Conservation (phyloP, 2,113 vertebrate genomes). For the Sapajus apella region DNA sequence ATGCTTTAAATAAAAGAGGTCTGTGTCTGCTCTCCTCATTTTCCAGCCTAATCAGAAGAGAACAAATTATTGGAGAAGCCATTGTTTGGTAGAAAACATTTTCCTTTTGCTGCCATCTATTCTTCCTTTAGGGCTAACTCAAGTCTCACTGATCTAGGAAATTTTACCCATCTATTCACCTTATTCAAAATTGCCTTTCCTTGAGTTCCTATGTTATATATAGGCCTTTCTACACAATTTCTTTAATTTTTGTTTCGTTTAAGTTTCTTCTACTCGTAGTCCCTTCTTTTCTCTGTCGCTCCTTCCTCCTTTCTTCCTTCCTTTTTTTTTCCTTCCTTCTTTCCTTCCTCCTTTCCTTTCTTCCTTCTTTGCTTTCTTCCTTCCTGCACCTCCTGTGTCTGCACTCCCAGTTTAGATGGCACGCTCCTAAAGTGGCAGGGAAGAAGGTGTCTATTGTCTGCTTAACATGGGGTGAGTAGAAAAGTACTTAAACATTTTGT, state of each 20-base stretch:
- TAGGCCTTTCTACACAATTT: background rate
- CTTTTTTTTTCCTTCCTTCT: fast-evolving
- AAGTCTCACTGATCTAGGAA: background rate
- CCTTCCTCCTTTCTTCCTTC: fast-evolving
- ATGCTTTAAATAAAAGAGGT: slow-evolving; percentile 45
- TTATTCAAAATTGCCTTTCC: background rate
- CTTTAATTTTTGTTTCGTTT: background rate
- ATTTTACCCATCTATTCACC: background rate
- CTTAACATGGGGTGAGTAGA: background rate
- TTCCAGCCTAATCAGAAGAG: background rate
- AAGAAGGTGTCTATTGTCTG: background rate
- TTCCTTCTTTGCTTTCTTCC: background rate
- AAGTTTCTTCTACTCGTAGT: background rate
- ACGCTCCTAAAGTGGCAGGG: background rate
- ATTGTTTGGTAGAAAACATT: background rate
- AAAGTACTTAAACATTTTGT: background rate
- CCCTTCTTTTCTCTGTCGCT: too few relatives aligned
- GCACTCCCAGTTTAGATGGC: background rate
- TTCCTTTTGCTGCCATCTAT: background rate
- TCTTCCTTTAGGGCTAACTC: background rate
- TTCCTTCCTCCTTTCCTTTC: fast-evolving
- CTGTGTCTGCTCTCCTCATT: background rate
- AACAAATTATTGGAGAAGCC: slow-evolving; percentile 17
- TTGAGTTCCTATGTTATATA: background rate
- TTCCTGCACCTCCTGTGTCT: background rate